Evolutionary conservation across 2,797 vertebrate genomes (phyloP), one percentile per base, ranked within the genome.

Genomic region (Danio aesculapii): DNA sequence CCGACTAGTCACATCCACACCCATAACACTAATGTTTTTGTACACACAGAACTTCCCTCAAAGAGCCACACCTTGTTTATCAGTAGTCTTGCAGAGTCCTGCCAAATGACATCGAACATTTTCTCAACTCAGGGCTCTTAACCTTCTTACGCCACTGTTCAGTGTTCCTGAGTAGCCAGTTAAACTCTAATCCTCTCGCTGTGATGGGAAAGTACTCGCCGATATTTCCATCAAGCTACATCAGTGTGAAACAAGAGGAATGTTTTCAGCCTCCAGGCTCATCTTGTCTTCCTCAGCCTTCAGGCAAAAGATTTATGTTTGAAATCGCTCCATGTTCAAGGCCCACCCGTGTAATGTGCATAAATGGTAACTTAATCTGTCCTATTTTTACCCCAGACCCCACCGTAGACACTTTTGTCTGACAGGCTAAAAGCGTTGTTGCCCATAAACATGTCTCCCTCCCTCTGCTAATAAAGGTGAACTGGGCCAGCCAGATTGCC

Each of bases 371-470:
- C 63, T 68, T 47, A 80, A 76, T 64, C 63, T 9, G n/a, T 68
- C 43, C 83, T 84, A 81, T 83, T 84, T 77, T 84, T 84, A 81
- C 41, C 6, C 5, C 30, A 85, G 55, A 44, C 50, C 53, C 55
- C 53, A 59, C 19, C 57, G 19, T 55, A 62, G 62, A 77, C 75
- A 75, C 79, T 77, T 83, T 84, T 81, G 83, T 84, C 75, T 71
- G 46, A 67, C 74, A 49, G 68, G 55, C 75, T 81, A 66, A 81
- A 63, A 76, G 55, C 47, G 49, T 55, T 53, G 53, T 47, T 86
- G 82, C 46, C 88, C 82, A 77, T 84, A 81, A 68, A 70, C 67
- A 84, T 72, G 86, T 81, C 77, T 75, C 30, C 30, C 77, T 76
- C 76, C 47, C 67, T 77, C 61, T 63, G 5, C 63, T 75, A 44